These are phyloP conservation scores for Drosophila ustulata DNA, from an alignment of 2,888 invertebrate species.

Conservation along the genomic window DNA sequence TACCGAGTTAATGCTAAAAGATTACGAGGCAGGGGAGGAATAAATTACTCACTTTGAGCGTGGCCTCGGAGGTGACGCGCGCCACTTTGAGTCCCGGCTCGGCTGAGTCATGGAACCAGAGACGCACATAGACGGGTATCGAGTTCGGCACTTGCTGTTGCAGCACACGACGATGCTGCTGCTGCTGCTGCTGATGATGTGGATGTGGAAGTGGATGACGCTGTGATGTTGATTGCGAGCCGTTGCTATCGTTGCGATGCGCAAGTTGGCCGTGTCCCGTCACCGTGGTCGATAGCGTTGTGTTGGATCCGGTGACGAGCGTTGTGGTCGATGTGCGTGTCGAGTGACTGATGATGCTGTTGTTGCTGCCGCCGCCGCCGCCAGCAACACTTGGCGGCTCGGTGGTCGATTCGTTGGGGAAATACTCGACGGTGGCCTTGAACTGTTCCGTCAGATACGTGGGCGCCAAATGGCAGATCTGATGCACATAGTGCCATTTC, in stretches of 20 bases:
- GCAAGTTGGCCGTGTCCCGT: slow-evolving; percentile 36
- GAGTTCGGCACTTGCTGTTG: slow-evolving; percentile 22
- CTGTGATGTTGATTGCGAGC: slow-evolving; percentile 18
- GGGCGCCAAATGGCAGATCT: slow-evolving; percentile 92
- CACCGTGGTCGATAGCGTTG: slow-evolving; percentile 55
- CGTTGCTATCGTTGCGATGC: slow-evolving; percentile 29
- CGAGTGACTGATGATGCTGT: slow-evolving; percentile 27
- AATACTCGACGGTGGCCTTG: slow-evolving; percentile 85
- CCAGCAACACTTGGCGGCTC: slow-evolving; percentile 83
- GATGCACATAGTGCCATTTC: slow-evolving; percentile 92
- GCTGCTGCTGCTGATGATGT: not conserved
- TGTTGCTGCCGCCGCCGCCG: slow-evolving; percentile 16
- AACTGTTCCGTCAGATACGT: slow-evolving; percentile 91
- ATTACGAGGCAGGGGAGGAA: not conserved
- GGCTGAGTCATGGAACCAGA: slow-evolving; percentile 75
- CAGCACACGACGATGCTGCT: not conserved
- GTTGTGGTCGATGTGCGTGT: slow-evolving; percentile 73
- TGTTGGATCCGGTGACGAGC: slow-evolving; percentile 76
- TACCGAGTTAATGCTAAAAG: not conserved
- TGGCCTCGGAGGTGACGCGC: slow-evolving; percentile 84
- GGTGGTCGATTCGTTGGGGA: slow-evolving; percentile 87
- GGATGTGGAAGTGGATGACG: too few relatives aligned
- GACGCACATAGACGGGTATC: slow-evolving; percentile 73
- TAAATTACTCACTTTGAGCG: slow-evolving; percentile 85
- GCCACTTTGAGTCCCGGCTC: slow-evolving; percentile 89